Base-by-base conservation (phyloP, 2,888 invertebrate species). In the Melieria crassipennis region DNA sequence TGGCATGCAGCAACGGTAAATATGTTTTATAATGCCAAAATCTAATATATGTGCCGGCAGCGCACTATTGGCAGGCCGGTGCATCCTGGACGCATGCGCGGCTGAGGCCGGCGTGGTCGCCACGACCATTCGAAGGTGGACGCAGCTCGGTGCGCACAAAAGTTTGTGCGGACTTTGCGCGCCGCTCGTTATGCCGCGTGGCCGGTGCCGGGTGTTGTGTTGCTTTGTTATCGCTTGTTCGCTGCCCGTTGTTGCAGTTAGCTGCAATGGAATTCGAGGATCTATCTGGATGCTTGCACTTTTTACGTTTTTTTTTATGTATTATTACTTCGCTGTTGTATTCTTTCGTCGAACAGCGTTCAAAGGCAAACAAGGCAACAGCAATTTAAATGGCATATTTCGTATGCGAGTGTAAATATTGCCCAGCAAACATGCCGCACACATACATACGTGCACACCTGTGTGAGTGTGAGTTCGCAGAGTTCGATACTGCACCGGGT, bases 1-100 rank as follows among this genome's bases (percentile, higher is more conserved):
- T 67, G 73, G 74, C 70, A 67, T 74, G 66, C 70, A 46, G 13
- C 58, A 77, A 73, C 75, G 72, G 76, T 76, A 73, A 76, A 77
- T 71, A 66, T 73, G 65, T 71, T 74, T 75, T 71, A 73, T 70
- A 74, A 75, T 72, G 66, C 63, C 45, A 76, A 72, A 73, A 57
- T 57, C 57, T 16, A 57, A 57, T 57, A 57, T 16, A 57, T 30
- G 9, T 50, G 52, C 43, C 2, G 30, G 30, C 30, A 30, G 30
- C 30, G 30, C 50, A 50, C n/a, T 50, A 50, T 50, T 30, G 30
- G 30, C 16, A 16, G 16, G 16, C 30, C 30, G 30, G 30, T 30
- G 30, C 30, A 30, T 30, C 30, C 30, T 30, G 30, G 16, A 16
- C 16, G 16, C 16, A 16, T 16, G 16, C 16, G 16, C 16, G 16